A percentile compares a stretch with the other conserved stretches of the same genome.
phyloP scores from a whole-genome alignment of 1,140 invertebrate species.

The Melipona quadrifasciata region DNA sequence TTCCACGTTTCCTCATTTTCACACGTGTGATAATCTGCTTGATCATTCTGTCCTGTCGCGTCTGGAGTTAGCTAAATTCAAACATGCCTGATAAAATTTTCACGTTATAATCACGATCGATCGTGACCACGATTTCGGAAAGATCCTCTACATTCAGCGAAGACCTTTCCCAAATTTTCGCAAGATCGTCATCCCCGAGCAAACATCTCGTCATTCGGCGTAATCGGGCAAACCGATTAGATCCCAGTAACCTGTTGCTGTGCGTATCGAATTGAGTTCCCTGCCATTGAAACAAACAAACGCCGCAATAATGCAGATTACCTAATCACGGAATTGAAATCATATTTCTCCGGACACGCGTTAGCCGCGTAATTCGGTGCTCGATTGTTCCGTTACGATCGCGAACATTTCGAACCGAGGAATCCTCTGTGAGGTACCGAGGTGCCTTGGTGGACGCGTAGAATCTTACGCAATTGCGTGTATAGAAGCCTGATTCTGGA shows the following conservation, averaged over 20 bases:
- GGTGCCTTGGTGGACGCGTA: not conserved
- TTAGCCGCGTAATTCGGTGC: not conserved
- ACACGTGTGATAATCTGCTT: too few species aligned
- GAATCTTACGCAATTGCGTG: too few species aligned
- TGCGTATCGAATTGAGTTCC: not conserved
- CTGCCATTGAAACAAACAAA: not conserved
- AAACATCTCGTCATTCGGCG: not conserved
- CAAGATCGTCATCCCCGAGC: not conserved
- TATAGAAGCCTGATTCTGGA: not conserved
- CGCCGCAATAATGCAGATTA: not conserved
- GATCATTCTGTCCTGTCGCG: too few species aligned
- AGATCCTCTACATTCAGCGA: too few species aligned
- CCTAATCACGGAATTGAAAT: conserved; percentile 18
- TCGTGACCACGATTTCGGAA: too few species aligned
- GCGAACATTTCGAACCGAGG: not conserved
- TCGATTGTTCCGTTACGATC: not conserved
- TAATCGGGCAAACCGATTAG: conserved; percentile 13
- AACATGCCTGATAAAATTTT: too few species aligned
- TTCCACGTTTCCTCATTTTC: too few species aligned
- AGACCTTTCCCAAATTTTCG: not conserved
- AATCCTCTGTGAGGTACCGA: not conserved
- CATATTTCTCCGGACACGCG: conserved; percentile 9
- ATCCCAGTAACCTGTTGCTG: conserved; percentile 33
- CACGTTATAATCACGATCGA: too few species aligned
- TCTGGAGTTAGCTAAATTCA: too few species aligned